phyloP scores from a whole-genome alignment of 1,140 invertebrate genomes.

The Neodiprion lecontei region DNA sequence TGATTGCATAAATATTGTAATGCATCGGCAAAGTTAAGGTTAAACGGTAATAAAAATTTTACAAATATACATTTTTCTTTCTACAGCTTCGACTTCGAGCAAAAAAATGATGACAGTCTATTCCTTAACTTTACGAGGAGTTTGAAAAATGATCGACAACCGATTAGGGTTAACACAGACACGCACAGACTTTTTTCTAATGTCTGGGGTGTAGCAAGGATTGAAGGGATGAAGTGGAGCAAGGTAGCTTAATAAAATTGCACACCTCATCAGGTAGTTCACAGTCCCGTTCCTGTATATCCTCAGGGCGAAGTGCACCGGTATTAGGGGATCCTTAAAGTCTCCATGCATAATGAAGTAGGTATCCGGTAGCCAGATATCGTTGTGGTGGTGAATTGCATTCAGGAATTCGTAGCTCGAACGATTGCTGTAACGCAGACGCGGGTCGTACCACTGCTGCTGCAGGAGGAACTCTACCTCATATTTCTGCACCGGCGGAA shows the following conservation, averaged over 20 bases:
- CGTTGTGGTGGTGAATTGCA: conserved; percentile 87
- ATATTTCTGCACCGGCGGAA: conserved; percentile 78
- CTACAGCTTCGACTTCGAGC: no score
- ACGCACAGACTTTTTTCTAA: no score
- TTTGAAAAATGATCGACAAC: no score
- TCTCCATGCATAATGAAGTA: conserved; percentile 96
- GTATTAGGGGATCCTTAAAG: conserved; percentile 90
- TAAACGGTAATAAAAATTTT: no score
- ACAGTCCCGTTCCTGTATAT: conserved; percentile 92
- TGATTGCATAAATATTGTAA: no score
- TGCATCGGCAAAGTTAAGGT: neutral
- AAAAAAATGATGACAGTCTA: no score
- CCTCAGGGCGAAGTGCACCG: conserved; percentile 87
- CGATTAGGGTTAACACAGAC: no score
- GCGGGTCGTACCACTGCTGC: conserved; percentile 90
- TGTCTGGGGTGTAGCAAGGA: no score
- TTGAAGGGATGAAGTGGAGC: no score
- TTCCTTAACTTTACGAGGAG: no score
- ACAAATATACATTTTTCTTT: no score
- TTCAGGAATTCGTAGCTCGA: conserved; percentile 86
- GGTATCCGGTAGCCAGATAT: conserved; percentile 91
- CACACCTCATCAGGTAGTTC: conserved; percentile 88
- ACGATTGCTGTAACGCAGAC: conserved; percentile 84
- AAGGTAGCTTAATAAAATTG: no score
- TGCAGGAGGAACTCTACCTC: conserved; percentile 92